These are phyloP conservation scores for Lerema accius DNA, from an alignment of 1,140 invertebrate species.

Conservation along the genomic window DNA sequence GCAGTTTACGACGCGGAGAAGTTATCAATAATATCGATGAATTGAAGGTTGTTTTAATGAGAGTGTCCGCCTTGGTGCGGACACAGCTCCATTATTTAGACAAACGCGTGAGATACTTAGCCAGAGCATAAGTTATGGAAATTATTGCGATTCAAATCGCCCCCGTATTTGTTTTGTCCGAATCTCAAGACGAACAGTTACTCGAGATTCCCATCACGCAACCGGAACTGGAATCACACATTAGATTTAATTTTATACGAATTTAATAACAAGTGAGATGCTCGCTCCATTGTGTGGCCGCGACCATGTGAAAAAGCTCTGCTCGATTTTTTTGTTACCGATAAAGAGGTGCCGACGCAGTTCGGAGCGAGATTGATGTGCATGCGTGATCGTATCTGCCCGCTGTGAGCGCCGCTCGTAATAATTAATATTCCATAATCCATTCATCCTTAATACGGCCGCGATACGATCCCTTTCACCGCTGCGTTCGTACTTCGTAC, in stretches of 20 bases:
- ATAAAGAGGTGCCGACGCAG: conserved; percentile 80
- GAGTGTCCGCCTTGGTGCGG: conserved; percentile 9
- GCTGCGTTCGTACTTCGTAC: conserved; percentile 45
- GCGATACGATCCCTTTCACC: conserved; percentile 61
- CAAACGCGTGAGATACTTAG: conserved; percentile 27
- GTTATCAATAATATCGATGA: conserved; percentile 64
- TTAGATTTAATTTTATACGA: conserved; percentile 82
- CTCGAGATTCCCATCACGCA: conserved; percentile 71
- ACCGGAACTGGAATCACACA: conserved; percentile 80
- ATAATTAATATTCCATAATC: conserved; percentile 80
- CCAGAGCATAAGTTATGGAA: conserved; percentile 7
- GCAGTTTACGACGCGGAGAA: conserved; percentile 54
- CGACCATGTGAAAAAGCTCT: conserved; percentile 71
- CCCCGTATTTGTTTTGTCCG: conserved; percentile 51
- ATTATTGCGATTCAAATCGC: conserved; percentile 37
- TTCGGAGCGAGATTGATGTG: conserved; percentile 73
- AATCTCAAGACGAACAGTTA: conserved; percentile 68
- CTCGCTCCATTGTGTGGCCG: conserved; percentile 65
- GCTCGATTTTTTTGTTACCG: conserved; percentile 67
- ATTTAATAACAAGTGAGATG: conserved; percentile 81
- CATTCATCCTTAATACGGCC: conserved; percentile 58
- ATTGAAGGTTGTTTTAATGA: conserved; percentile 48
- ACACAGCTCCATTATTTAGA: conserved; percentile 11
- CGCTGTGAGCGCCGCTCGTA: conserved; percentile 58
- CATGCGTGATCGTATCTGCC: conserved; percentile 65